Evolutionary conservation across 2,888 invertebrate species (phyloP), one percentile per base, ranked within the genome.

Genomic region (Melolontha melolontha): DNA sequence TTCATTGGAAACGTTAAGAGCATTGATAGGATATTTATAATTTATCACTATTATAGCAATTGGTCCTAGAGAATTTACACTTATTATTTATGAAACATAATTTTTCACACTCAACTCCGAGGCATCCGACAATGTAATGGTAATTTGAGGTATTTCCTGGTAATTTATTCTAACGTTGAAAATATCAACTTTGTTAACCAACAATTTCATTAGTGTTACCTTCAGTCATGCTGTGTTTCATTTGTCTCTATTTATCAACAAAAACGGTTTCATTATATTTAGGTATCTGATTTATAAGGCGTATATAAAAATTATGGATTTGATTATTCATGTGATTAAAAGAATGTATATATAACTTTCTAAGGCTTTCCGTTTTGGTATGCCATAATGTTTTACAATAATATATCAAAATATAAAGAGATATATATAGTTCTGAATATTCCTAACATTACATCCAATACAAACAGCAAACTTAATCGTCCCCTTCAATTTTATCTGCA

Each of bases 71-170:
- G 29, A 34, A 34, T 34, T 34, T 51, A 22, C 29, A 12, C 29
- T 27, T 51, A 22, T 54, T 34, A 54, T 54, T 54, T 54, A 54
- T 54, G 54, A 54, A 54, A 54, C 39, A 39, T 40, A 40, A 54
- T 54, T 54, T 54, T 54, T 54, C 54, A 54, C 40, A 54, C 34
- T 54, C 54, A 54, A 40, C 14, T 34, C 12, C 39, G 16, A 14
- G 16, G 54, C 10, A 39, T 54, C 11, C 39, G 14, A 54, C 54
- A 54, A 54, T 54, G 14, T 39, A 12, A n/a, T 39, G 10, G 27
- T 54, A 54, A 54, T 54, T 54, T 17, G 54, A 54, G 34, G 54
- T 17, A 54, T 54, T 54, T 54, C 54, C 54, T 54, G 54, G 54
- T 54, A 54, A 54, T 54, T 54, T 54, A 54, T 40, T 54, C 54